phyloP scores from a whole-genome alignment of 2,888 invertebrate species.

The Patella caerulea region DNA sequence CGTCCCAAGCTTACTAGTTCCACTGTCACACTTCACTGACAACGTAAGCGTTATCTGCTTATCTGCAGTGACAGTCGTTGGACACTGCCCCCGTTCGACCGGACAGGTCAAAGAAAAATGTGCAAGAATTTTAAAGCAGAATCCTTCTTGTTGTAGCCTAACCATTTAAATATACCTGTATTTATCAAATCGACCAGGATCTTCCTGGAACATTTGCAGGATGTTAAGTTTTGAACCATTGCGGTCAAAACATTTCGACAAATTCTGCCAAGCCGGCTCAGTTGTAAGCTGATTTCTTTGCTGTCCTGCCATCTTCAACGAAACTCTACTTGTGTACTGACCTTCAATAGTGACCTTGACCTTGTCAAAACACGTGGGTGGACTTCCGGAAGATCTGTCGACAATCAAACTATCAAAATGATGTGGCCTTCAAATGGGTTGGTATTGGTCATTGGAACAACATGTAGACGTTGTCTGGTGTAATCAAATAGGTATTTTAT shows the following conservation, averaged over 20 bases:
- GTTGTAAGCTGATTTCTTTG: conserved; percentile 45
- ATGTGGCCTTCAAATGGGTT: too few species aligned
- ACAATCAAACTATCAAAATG: too few species aligned
- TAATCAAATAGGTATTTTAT: too few species aligned
- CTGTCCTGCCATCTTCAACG: conserved; percentile 43
- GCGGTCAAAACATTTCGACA: conserved; percentile 75
- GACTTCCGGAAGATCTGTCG: conserved; percentile 27
- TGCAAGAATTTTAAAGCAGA: too few species aligned
- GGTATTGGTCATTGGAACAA: too few species aligned
- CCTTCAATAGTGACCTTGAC: conserved; percentile 11
- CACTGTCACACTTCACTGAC: too few species aligned
- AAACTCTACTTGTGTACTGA: conserved; percentile 19
- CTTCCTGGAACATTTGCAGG: conserved; percentile 84
- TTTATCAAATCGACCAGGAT: conserved; percentile 87
- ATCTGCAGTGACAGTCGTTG: neutral
- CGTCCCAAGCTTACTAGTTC: too few species aligned
- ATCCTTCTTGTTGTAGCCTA: too few species aligned
- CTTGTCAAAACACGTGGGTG: conserved; percentile 26
- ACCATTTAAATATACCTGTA: conserved; percentile 80
- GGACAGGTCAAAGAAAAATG: too few species aligned
- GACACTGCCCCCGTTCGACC: too few species aligned
- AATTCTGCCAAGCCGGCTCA: conserved; percentile 56
- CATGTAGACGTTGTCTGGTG: too few species aligned
- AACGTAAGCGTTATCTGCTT: too few species aligned
- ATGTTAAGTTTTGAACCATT: conserved; percentile 85